A percentile compares a stretch with the other conserved stretches of the same genome.
Evolutionary conservation across 2,888 invertebrate genomes (phyloP).

Genomic region (Torymus tubicola): DNA sequence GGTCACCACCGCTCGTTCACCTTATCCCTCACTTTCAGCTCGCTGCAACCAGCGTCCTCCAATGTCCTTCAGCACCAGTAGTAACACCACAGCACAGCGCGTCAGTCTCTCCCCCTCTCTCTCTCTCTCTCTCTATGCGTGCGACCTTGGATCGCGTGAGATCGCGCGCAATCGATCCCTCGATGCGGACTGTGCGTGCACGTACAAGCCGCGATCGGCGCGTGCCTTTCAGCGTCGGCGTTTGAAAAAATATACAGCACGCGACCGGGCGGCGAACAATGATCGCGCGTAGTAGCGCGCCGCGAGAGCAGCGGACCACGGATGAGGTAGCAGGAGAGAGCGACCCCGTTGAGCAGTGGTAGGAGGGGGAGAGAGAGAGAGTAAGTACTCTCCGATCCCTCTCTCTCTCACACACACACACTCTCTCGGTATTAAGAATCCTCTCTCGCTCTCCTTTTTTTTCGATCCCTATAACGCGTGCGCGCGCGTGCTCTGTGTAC

Average conservation of each 20-base stretch:
- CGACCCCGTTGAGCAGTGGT: neutral
- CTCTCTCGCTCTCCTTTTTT: constrained; percentile 7
- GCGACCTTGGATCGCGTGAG: constrained; percentile 13
- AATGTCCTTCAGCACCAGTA: too few relatives aligned
- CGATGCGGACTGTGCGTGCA: constrained; percentile 2
- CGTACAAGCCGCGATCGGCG: neutral
- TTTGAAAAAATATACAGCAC: neutral
- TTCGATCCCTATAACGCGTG: neutral
- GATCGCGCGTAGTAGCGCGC: neutral
- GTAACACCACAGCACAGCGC: too few relatives aligned
- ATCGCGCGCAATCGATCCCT: neutral
- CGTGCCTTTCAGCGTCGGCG: neutral
- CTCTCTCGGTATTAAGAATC: neutral
- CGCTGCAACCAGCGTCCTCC: too few relatives aligned
- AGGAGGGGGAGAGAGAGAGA: neutral
- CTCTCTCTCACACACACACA: neutral
- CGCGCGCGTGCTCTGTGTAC: neutral
- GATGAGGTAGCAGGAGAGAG: constrained; percentile 1
- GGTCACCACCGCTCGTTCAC: too few relatives aligned
- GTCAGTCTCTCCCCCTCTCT: too few relatives aligned
- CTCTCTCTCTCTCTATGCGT: neutral
- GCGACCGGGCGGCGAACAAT: too few relatives aligned
- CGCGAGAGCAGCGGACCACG: neutral
- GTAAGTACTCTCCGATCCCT: neutral
- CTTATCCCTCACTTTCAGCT: too few relatives aligned